Conservation (phyloP, 2,797 vertebrate genomes). For the Parambassis ranga region DNA sequence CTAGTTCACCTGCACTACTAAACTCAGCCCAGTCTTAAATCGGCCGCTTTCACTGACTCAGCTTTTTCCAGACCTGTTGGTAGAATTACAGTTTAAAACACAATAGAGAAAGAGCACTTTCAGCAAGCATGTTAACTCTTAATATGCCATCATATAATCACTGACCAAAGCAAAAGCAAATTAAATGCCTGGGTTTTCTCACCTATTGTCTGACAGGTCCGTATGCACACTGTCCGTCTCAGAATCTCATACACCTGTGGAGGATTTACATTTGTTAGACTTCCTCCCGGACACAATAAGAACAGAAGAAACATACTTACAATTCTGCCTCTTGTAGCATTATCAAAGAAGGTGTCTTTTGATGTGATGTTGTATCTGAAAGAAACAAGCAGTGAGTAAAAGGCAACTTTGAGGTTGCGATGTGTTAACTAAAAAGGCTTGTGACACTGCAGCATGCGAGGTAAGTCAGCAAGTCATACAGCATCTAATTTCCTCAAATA, state of each 20-base stretch:
- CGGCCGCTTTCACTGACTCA: no score
- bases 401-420: no score
- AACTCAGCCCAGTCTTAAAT: no score
- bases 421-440: no score
- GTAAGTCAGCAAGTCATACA: no score
- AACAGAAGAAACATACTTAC: conserved; percentile 78
- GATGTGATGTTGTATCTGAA: conserved; percentile 92
- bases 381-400: conserved; percentile 8
- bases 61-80: no score
- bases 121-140: not conserved
- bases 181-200: conserved; percentile 51
- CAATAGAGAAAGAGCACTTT: no score
- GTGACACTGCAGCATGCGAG: no score
- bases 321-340: conserved; percentile 92
- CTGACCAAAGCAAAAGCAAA: not conserved
- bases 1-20: not conserved
- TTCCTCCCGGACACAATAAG: not conserved
- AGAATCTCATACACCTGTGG: conserved; percentile 94
- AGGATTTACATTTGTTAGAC: conserved; percentile 15
- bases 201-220: conserved; percentile 90
- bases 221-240: conserved; percentile 88
- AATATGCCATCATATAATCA: not conserved
- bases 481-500: no score
- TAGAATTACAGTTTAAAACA: no score
- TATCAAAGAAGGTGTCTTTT: conserved; percentile 97